Conservation (phyloP, 2,113 vertebrate species). For the Acanthochromis polyacanthus region DNA sequence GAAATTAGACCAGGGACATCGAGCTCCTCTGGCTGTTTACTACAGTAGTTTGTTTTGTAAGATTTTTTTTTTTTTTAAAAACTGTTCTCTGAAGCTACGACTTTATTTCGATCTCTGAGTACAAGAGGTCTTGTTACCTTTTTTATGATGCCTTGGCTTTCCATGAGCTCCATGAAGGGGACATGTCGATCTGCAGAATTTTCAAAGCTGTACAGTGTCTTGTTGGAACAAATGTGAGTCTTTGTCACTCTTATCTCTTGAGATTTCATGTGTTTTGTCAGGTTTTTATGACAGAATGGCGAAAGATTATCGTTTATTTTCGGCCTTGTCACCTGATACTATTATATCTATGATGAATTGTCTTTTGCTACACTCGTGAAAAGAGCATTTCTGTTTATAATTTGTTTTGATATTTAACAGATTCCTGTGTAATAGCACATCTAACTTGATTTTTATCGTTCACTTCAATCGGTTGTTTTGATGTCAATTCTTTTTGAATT, state of each 20-base stretch:
- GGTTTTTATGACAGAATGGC: conserved; percentile 75
- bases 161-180: conserved; percentile 44
- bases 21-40: conserved; percentile 54
- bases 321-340: conserved; percentile 73
- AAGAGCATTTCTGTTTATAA: conserved; percentile 73
- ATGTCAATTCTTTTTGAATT: conserved; percentile 46
- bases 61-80: conserved; percentile 35
- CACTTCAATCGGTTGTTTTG: conserved; percentile 39
- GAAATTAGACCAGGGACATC: conserved; percentile 19
- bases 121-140: conserved; percentile 42
- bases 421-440: conserved; percentile 83
- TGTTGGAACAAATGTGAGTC: conserved; percentile 80
- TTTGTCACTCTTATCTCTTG: conserved; percentile 68
- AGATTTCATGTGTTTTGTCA: conserved; percentile 66
- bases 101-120: conserved; percentile 39
- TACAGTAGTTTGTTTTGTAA: conserved; percentile 50
- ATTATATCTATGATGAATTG: conserved; percentile 71
- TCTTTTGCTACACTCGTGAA: conserved; percentile 84
- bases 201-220: conserved; percentile 75
- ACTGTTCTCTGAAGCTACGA: conserved; percentile 43
- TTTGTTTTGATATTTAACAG: conserved; percentile 84
- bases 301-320: conserved; percentile 70
- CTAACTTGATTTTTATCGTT: conserved; percentile 64
- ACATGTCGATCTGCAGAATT: conserved; percentile 43
- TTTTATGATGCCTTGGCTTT: conserved; percentile 70